Percentiles rank a stretch among this genome's conserved stretches.
Conservation (phyloP, 2,888 invertebrate genomes). For the Caenorhabditis sinica region DNA sequence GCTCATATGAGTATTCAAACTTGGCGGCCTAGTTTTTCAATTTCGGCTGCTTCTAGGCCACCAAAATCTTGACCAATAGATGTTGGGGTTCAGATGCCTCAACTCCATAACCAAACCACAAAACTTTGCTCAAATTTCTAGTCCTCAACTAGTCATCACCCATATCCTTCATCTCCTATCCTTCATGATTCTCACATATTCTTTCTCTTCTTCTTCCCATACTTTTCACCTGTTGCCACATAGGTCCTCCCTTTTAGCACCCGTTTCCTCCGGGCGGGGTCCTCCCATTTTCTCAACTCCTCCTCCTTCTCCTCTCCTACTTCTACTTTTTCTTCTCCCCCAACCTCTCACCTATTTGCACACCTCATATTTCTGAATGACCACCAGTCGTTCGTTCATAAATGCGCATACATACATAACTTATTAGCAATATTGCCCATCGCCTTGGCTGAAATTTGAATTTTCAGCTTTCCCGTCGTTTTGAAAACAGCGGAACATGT, state of each 20-base stretch:
- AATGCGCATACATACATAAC: slow-evolving; percentile 54
- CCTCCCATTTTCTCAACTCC: slow-evolving; percentile 35
- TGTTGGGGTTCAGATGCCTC: no score
- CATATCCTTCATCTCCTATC: no score
- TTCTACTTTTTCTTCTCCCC: not conserved
- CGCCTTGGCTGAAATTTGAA: not conserved
- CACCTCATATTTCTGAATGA: slow-evolving; percentile 1
- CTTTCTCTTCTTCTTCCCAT: not conserved
- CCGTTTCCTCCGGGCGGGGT: not conserved
- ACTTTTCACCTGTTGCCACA: not conserved
- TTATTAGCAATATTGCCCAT: not conserved
- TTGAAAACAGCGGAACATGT: no score
- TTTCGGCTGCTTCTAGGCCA: no score
- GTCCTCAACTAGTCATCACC: no score
- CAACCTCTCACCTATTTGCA: slow-evolving; percentile 26
- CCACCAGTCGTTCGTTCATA: slow-evolving; percentile 10
- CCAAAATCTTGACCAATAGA: no score
- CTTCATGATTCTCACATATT: not conserved
- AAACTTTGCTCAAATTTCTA: no score
- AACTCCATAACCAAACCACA: no score
- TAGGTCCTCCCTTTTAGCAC: not conserved
- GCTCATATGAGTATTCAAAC: no score
- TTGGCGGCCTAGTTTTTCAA: no score
- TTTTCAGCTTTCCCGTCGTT: no score
- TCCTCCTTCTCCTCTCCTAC: not conserved